Conservation (phyloP, 2,888 invertebrate genomes). For the Pinctada fucata region DNA sequence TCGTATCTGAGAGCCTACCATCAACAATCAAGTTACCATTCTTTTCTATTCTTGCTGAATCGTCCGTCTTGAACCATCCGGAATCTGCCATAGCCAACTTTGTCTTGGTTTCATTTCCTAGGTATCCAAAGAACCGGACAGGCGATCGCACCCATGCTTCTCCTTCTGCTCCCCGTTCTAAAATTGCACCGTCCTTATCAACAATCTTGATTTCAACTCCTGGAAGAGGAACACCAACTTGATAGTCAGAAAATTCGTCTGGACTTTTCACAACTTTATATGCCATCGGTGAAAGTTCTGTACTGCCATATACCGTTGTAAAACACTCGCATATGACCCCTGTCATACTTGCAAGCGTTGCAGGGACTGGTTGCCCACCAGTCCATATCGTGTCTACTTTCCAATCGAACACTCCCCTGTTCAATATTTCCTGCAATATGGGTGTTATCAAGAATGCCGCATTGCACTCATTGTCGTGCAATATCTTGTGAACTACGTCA, state of each 20-base stretch:
- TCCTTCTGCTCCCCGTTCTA: neutral
- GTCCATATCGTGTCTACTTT: conserved; percentile 4
- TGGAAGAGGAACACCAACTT: conserved; percentile 3
- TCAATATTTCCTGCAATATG: conserved; percentile 21
- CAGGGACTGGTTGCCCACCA: conserved; percentile 18
- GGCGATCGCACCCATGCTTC: conserved; percentile 9
- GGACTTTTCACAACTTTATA: neutral
- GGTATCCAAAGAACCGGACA: conserved; percentile 15
- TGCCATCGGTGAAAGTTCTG: conserved; percentile 11
- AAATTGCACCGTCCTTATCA: conserved; percentile 3
- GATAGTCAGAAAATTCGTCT: neutral
- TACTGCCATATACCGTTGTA: conserved; percentile 10
- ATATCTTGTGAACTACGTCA: neutral
- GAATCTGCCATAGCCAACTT: neutral
- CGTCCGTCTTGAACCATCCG: conserved; percentile 27
- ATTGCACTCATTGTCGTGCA: conserved; percentile 7
- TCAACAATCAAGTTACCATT: conserved; percentile 1
- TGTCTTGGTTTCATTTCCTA: conserved; percentile 4
- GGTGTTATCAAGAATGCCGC: conserved; percentile 18
- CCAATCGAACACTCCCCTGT: conserved; percentile 1
- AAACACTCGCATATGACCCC: neutral
- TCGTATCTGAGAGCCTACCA: conserved; percentile 13
- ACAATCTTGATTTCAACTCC: conserved; percentile 29
- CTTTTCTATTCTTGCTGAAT: conserved; percentile 12
- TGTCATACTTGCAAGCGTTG: neutral